A percentile compares a stretch with the other conserved stretches of the same genome.
Conservation (phyloP, 2,113 vertebrate genomes). For the Pterocles gutturalis region DNA sequence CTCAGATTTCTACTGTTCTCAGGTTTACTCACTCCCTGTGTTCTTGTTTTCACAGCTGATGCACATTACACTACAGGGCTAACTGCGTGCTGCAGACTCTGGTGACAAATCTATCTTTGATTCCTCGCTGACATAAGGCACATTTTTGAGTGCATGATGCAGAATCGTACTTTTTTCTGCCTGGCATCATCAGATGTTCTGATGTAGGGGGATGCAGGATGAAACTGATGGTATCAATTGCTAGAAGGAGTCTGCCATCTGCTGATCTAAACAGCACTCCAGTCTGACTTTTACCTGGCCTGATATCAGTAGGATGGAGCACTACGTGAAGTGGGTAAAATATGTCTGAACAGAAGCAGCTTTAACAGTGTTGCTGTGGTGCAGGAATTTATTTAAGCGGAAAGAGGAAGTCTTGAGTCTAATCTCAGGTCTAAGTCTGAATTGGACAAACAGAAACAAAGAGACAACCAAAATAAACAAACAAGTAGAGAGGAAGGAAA, state of each 20-base stretch:
- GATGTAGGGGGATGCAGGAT: slow-evolving; percentile 6
- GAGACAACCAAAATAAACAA: not conserved
- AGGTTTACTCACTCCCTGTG: not conserved
- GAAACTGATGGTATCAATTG: slow-evolving; percentile 38
- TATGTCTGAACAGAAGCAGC: not conserved
- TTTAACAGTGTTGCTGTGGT: not conserved
- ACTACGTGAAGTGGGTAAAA: not conserved
- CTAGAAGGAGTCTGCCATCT: slow-evolving; percentile 73
- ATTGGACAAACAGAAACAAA: not conserved
- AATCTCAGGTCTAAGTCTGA: not conserved
- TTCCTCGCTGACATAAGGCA: slow-evolving; percentile 3
- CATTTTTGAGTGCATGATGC: not conserved
- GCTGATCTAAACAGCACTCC: slow-evolving; percentile 57
- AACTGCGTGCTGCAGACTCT: not conserved
- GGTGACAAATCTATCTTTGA: not conserved
- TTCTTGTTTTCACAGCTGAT: not conserved
- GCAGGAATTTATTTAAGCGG: not conserved
- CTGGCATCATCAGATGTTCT: slow-evolving; percentile 33
- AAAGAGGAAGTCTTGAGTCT: slow-evolving; percentile 39
- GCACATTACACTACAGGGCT: not conserved
- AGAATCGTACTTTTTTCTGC: not conserved
- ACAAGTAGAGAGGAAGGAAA: not conserved
- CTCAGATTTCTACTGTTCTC: not conserved
- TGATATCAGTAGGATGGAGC: not conserved
- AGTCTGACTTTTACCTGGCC: not conserved